Evolutionary conservation across 2,888 invertebrate genomes (phyloP), one percentile per base, ranked within the genome.

Genomic region (Augiades crinisus): DNA sequence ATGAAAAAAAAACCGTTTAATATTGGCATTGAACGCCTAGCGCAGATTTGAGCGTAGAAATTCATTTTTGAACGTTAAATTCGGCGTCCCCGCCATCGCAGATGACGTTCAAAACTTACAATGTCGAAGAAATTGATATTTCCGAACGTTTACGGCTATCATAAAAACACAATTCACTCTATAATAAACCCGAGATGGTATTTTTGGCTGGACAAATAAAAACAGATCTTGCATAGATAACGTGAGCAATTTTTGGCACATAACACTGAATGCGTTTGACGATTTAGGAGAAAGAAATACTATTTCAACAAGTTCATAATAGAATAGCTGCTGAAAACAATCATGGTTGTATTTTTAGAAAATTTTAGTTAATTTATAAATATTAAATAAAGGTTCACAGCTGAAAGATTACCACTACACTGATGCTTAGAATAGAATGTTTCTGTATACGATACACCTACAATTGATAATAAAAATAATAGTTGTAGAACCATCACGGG

Each of bases 11-110:
- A 75, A 60, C 70, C 80, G 78, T 81, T 81, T 81, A 78, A 79
- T 84, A 78, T 81, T 84, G 84, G 81, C 88, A 88, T 86, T 88
- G 86, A 84, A 74, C 72, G 69, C 68, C 67, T 65, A 60, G 59
- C 63, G 69, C 68, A 66, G 79, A 81, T 80, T 80, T 75, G 67
- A 68, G 74, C 79, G 81, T 81, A 72, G 73, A 81, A 80, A 78
- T 81, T 79, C 62, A 61, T 67, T 72, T 76, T 70, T 68, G 68
- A 70, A 66, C 63, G 63, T 62, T 67, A 68, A 70, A 79, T 77
- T 78, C 71, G 59, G 40, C 7, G 47, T 21, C 43, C 41, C 49
- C 49, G 41, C 41, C 41, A 41, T 43, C 24, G 36, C 36, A 19
- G 30, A 37, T 47, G 38, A 43, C 49, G 49, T 43, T 13, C 34